Base-by-base conservation (phyloP, 2,113 vertebrate genomes). In the Xenotilapia leptura region DNA sequence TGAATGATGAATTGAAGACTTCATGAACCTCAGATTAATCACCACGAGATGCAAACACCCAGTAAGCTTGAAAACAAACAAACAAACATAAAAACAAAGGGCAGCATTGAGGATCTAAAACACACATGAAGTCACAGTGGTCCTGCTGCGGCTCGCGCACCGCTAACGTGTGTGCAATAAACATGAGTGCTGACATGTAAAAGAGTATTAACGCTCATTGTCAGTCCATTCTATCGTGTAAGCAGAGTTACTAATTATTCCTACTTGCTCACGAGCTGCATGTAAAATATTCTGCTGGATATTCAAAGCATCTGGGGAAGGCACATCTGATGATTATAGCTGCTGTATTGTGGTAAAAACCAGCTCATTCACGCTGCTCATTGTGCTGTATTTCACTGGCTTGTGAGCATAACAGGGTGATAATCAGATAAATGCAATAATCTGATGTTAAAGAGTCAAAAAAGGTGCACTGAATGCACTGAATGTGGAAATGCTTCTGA, bases 91-190 rank as follows among this genome's bases (percentile, higher is more conserved):
- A n/a, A 58, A 58, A 0, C 6, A 15, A 42, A 13, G 38, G 36
- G 11, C 19, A 21, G 36, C 19, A 4, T 9, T 70, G 7, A 42
- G 65, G n/a, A 70, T 70, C 19, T 21, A 42, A 70, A 15, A 15
- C 65, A 23, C 7, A 9, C 13, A 1, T 26, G 15, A 21, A 1
- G n/a, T 14, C 13, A 42, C n/a, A 5, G 38, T 6, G 5, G 38
- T 23, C 0, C 65, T 15, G n/a, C 4, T 70, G 62, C 0, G 0
- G 33, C 11, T 13, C 11, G 19, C 0, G 19, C 62, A 38, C 4
- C 3, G 2, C 60, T 65, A 36, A 62, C 62, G 4, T 14, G n/a
- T 40, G 33, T 42, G 11, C 62, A 23, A n/a, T 2, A 70, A 23
- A 3, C 38, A 42, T 4, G 65, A 42, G 65, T 4, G 62, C 36